phyloP scores from a whole-genome alignment of 2,797 vertebrate species.

The Buceros bicornis region DNA sequence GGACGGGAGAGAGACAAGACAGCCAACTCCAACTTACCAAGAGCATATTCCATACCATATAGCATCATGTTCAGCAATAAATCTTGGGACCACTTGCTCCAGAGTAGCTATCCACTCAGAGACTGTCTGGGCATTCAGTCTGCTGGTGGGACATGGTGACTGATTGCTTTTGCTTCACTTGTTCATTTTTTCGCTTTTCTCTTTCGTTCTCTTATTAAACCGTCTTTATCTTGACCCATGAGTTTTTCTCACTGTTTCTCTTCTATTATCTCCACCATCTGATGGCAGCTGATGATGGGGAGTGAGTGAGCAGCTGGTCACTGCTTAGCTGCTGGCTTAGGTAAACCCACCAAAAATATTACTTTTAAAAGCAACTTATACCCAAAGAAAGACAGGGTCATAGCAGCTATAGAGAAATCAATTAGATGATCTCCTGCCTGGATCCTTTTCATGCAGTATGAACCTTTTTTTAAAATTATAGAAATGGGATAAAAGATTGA shows the following conservation, averaged over 20 bases:
- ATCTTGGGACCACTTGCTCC: fast-evolving
- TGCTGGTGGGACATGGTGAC: background rate
- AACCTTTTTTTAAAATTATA: background rate
- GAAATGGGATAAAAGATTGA: background rate
- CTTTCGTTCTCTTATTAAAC: background rate
- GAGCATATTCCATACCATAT: fast-evolving
- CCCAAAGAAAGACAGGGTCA: fast-evolving
- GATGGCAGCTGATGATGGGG: background rate
- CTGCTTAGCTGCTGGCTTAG: background rate
- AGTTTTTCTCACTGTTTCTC: background rate
- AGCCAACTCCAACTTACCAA: background rate
- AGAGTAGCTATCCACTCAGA: background rate
- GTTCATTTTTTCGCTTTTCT: background rate
- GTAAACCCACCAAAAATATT: background rate
- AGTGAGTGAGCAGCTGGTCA: background rate
- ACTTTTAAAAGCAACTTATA: background rate
- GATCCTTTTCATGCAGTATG: background rate
- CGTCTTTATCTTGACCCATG: background rate
- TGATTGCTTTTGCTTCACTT: background rate
- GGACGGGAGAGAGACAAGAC: fast-evolving
- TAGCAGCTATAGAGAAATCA: background rate
- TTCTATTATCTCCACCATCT: background rate
- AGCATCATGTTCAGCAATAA: background rate
- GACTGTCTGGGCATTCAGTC: background rate
- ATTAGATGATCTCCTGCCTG: background rate